phyloP scores from a whole-genome alignment of 2,113 vertebrate genomes.

The Lethenteron camtschaticum region DNA sequence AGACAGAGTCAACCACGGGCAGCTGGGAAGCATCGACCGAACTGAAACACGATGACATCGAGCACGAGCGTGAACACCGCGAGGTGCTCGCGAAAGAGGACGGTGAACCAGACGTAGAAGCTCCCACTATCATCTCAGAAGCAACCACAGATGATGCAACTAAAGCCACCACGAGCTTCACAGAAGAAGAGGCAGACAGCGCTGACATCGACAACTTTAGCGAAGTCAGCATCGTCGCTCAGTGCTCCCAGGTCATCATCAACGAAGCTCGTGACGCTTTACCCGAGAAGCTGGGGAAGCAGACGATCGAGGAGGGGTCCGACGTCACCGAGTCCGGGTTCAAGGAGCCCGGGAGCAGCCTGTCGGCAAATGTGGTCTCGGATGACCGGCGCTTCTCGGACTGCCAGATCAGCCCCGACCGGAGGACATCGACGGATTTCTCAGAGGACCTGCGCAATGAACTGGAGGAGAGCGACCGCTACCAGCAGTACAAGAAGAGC shows the following conservation, averaged over 20 bases:
- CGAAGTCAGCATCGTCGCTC: too few relatives aligned
- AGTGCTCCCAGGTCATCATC: slow-evolving; percentile 9
- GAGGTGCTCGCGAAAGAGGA: not conserved
- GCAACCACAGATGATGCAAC: slow-evolving; percentile 1
- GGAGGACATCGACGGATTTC: slow-evolving; percentile 77
- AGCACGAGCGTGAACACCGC: not conserved
- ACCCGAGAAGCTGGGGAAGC: slow-evolving; percentile 17
- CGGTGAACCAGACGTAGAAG: not conserved
- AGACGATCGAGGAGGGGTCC: slow-evolving; percentile 15
- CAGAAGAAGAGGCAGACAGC: not conserved
- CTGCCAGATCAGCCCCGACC: slow-evolving; percentile 51
- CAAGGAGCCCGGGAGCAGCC: slow-evolving; percentile 11
- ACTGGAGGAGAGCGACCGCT: slow-evolving; percentile 58
- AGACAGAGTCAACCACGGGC: slow-evolving; percentile 18
- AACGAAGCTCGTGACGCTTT: slow-evolving; percentile 14
- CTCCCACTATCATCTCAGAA: not conserved
- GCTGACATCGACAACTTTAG: slow-evolving; percentile 3
- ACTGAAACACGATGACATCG: not conserved
- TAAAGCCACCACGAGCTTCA: slow-evolving; percentile 1
- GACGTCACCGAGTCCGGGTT: slow-evolving; percentile 10
- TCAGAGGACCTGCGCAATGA: slow-evolving; percentile 71
- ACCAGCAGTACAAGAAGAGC: slow-evolving; percentile 43
- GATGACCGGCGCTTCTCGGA: slow-evolving; percentile 25
- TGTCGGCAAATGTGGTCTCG: slow-evolving; percentile 22
- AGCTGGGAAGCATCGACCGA: slow-evolving; percentile 7